A percentile compares a stretch with the other conserved stretches of the same genome.
These are phyloP conservation scores for Glossophaga mutica DNA, from an alignment of 2,797 vertebrate genomes.

Conservation along the genomic window DNA sequence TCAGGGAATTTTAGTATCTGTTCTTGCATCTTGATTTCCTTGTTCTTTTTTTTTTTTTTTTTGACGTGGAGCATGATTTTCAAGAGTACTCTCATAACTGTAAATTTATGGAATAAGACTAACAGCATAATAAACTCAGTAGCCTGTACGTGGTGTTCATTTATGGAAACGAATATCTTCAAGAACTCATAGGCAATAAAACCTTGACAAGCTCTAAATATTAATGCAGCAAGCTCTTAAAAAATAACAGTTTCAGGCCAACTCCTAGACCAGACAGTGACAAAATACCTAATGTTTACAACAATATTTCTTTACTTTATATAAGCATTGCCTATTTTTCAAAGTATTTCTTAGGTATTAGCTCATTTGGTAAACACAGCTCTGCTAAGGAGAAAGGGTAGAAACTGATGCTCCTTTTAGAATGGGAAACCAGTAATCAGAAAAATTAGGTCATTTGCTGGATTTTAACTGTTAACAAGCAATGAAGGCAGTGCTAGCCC, in stretches of 20 bases:
- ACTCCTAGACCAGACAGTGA: neutral
- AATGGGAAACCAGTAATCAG: neutral
- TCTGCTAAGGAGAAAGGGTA: neutral
- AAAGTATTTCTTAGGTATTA: neutral
- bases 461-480: neutral
- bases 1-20: neutral
- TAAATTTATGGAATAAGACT: conserved; percentile 11
- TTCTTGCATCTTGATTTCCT: neutral
- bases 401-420: neutral
- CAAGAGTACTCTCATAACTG: neutral
- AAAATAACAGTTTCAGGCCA: neutral
- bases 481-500: neutral
- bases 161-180: neutral
- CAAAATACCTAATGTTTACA: neutral
- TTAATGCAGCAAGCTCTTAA: neutral
- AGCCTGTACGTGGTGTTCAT: neutral
- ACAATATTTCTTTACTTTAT: neutral
- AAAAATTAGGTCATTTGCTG: neutral
- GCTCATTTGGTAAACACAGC: neutral
- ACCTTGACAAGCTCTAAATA: neutral
- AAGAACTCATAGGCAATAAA: neutral
- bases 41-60: neutral
- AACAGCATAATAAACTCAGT: neutral
- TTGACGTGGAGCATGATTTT: neutral
- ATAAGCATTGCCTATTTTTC: neutral